Evolutionary conservation across 2,797 vertebrate genomes (phyloP), one percentile per base, ranked within the genome.

Genomic region (Parauchenoglanis punctatus): DNA sequence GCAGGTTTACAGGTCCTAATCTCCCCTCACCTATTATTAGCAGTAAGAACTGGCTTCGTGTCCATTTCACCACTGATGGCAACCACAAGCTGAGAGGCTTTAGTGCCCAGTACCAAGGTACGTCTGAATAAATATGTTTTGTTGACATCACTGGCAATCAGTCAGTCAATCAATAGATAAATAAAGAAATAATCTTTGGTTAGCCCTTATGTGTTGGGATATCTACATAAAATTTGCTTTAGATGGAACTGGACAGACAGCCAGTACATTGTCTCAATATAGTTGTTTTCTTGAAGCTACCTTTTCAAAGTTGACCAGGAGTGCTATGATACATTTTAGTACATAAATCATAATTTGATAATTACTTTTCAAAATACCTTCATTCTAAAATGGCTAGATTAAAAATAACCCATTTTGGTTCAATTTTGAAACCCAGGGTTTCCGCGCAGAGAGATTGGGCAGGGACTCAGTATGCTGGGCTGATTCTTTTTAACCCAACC

Each of bases 1-100:
- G 86, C 95, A 99, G 98, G 99, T 99, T 99, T 93, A 99, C 98
- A 0, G 99, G 99, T 77, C 97, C 96, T 89, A 99, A 97, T 93
- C 95, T 99, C 85, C 99, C 99, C 0, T 97, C 98, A 0, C 99
- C 99, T 0, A 98, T 99, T 84, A 99, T 99, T 93, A 99, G 99
- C 96, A 99, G 98, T 84, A 99, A 99, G 90, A 99, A 99, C n/a
- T 99, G 99, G 99, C 96, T 99, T 25, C 93, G 98, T 10, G 97
- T 99, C 54, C 99, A 99, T 94, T 99, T 99, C 91, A 99, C 97
- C 0, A 97, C 98, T 0, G 99, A 99, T 0, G 97, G 99, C 83
- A 99, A 99, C 96, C 98, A 99, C 95, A 96, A 97, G 89, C 94
- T 99, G 91, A 98, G 97, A 25, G 99, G 98, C 59, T 99, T 99